Base-by-base conservation (phyloP, 2,797 vertebrate species). In the Alectoris magna region DNA sequence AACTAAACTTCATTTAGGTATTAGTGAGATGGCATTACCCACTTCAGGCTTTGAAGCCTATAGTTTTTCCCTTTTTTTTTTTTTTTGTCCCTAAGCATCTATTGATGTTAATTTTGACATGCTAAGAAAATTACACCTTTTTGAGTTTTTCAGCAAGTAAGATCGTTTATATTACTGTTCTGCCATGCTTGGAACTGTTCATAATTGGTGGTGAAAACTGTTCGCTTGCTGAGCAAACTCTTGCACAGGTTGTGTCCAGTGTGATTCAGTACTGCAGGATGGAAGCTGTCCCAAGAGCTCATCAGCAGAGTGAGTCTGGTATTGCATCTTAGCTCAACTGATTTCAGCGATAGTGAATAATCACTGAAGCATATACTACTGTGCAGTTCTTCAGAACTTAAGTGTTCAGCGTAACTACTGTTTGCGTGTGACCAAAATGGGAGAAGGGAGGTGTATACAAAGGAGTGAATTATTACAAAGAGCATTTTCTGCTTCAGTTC, bases 401-500 rank as follows among this genome's bases (percentile, higher is more conserved):
- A 96, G 93, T 95, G 84, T 90, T 97, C 84, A 56, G 91, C 1
- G 17, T 96, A 96, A 96, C 92, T 82, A 75, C 82, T 95, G 97
- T 97, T 97, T 95, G 96, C 94, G 87, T 96, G 95, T 93, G 90
- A 95, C 93, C 73, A 81, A 97, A 96, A 93, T 91, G 95, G 91
- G 87, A 56, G 83, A 95, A 94, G 93, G 82, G 96, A 94, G 95
- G 91, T 89, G 95, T 81, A 77, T 88, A 98, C 97, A 98, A 98
- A 98, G 97, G 95, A 97, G 96, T 97, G 97, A 97, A 97, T 97
- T 97, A 83, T 94, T 98, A 98, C 98, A 99, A 99, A 98, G 97
- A 97, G 92, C 96, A 97, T 96, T 98, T 98, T 99, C 98, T 98
- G 98, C 98, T 98, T 98, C 98, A 98, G 97, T 98, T 98, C 98